Evolutionary conservation across 2,113 vertebrate genomes (phyloP), one percentile per base, ranked within the genome.

Genomic region (Martes martes): DNA sequence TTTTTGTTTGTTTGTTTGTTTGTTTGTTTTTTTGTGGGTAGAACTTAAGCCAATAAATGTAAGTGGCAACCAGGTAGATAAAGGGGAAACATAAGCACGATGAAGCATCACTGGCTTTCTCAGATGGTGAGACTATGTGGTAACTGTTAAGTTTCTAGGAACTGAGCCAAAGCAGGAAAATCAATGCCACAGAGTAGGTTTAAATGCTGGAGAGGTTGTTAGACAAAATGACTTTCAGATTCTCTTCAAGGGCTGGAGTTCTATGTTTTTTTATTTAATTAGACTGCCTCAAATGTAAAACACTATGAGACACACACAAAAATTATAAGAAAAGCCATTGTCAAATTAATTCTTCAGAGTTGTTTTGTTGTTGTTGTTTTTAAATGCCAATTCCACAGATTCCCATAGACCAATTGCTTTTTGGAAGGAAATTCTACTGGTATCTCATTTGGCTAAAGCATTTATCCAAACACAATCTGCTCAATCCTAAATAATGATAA

Each of bases 401-500:
- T 96, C 39, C 14, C 21, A 61, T 28, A 74, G 11, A 95, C 59
- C 33, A 85, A 91, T 47, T 79, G 52, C 31, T 61, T 61, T 78
- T 84, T 79, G 55, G 65, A 82, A 91, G 42, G 18, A 89, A 95
- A 73, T 94, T 52, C 42, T 89, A 67, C 65, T 85, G 80, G n/a
- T 79, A 81, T 92, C 36, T 95, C 73, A 82, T 82, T 87, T 97
- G 71, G 26, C 71, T 74, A 85, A 83, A 97, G 21, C 13, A 6
- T 94, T 95, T 95, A 84, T 73, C 18, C 59, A 97, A 97, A 93
- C 23, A 85, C 59, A 91, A 42, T 96, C 39, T 96, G 69, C 63
- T 95, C 61, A 73, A 15, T 50, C 10, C 71, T 86, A 91, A 89
- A 57, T 73, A 92, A 83, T 91, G 42, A 82, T 61, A 93, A 96